Percentiles rank a stretch among this genome's conserved stretches.
phyloP scores from a whole-genome alignment of 2,888 invertebrate genomes.

The Calameuta pallipes region DNA sequence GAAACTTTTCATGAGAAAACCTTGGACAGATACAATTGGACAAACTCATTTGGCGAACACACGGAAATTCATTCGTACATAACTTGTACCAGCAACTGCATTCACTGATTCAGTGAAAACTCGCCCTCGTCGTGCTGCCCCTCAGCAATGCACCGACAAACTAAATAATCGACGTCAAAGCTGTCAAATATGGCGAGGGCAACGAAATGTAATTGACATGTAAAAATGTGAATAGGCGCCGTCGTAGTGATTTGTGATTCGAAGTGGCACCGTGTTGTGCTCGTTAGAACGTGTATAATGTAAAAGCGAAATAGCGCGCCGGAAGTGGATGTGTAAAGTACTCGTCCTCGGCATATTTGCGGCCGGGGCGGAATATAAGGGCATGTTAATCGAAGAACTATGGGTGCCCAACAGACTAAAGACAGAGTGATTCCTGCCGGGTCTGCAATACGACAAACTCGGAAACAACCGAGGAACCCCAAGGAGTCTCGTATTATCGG shows the following conservation, averaged over 20 bases:
- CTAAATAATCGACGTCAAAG: constrained; percentile 72
- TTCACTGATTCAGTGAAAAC: not conserved
- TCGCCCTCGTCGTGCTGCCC: constrained; percentile 47
- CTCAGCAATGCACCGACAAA: constrained; percentile 53
- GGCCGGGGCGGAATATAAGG: constrained; percentile 47
- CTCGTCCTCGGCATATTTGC: constrained; percentile 57
- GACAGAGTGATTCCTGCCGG: constrained; percentile 83
- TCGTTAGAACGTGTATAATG: constrained; percentile 18
- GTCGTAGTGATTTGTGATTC: constrained; percentile 28
- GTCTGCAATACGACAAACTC: constrained; percentile 77
- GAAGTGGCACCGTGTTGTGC: constrained; percentile 24
- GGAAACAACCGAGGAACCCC: constrained; percentile 79
- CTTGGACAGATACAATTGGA: not conserved
- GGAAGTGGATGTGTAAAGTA: constrained; percentile 44
- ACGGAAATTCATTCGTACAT: not conserved
- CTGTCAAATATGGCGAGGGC: constrained; percentile 69
- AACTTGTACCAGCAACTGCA: too few species aligned
- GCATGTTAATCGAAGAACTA: constrained; percentile 68
- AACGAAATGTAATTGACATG: constrained; percentile 21
- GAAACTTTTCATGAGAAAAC: not conserved
- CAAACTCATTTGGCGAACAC: not conserved
- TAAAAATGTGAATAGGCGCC: constrained; percentile 44
- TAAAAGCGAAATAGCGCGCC: constrained; percentile 24
- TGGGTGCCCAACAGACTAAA: constrained; percentile 96
- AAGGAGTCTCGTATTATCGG: constrained; percentile 88